Conservation (phyloP, 1,140 invertebrate genomes). For the Adoxophyes honmai region DNA sequence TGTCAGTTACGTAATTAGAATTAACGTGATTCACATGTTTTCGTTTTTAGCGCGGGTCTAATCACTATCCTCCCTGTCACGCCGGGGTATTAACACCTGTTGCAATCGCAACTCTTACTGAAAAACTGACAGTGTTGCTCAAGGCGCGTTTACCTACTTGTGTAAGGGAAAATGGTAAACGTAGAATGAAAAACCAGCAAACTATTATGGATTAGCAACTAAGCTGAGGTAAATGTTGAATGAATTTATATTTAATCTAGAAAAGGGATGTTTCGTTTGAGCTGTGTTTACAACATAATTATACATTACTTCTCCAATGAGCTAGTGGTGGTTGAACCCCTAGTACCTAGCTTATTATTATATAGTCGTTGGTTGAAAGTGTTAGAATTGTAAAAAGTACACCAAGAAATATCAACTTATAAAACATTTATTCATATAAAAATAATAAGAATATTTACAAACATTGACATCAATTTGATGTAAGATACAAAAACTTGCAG, state of each 20-base stretch:
- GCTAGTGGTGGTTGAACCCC: no score
- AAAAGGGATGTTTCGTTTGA: no score
- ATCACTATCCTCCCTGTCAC: constrained; percentile 37
- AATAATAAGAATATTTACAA: constrained; percentile 58
- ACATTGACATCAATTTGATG: constrained; percentile 68
- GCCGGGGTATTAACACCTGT: constrained; percentile 43
- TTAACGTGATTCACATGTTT: constrained; percentile 56
- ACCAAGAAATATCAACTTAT: constrained; percentile 20
- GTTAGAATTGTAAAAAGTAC: no score
- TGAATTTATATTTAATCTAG: no score
- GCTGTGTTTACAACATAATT: no score
- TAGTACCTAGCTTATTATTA: no score
- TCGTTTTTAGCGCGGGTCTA: constrained; percentile 64
- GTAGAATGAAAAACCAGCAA: constrained; percentile 28
- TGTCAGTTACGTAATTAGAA: constrained; percentile 19
- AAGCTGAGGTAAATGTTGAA: no score
- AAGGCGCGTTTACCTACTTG: constrained; percentile 14
- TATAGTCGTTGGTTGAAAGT: no score
- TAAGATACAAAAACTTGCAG: constrained; percentile 50
- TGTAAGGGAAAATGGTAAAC: no score
- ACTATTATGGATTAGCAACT: no score
- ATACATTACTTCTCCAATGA: no score
- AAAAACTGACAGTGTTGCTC: constrained; percentile 22
- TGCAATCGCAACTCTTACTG: constrained; percentile 33
- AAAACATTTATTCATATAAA: constrained; percentile 52